A percentile compares a stretch with the other conserved stretches of the same genome.
phyloP scores from a whole-genome alignment of 2,797 vertebrate genomes.

The Intellagama lesueurii region DNA sequence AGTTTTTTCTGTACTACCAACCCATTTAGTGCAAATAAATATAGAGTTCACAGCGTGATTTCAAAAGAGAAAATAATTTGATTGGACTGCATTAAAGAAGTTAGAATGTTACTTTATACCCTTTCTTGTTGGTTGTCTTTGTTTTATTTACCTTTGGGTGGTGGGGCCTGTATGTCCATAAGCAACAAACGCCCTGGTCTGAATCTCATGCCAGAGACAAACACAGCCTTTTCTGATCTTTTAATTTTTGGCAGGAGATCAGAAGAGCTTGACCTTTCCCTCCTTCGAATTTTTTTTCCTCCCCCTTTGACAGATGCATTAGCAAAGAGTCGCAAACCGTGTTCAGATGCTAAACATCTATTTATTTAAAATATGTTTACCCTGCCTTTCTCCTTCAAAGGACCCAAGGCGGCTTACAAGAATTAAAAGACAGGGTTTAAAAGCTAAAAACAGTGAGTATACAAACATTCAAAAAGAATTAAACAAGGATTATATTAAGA shows the following conservation, averaged over 20 bases:
- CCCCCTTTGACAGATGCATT: no score
- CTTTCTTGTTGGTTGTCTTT: slow-evolving; percentile 77
- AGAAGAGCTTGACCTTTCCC: not conserved
- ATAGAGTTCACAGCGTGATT: slow-evolving; percentile 73
- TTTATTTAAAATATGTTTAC: no score
- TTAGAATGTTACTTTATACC: slow-evolving; percentile 78
- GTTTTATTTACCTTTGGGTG: slow-evolving; percentile 62
- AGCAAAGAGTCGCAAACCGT: no score
- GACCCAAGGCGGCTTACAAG: no score
- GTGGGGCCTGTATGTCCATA: not conserved
- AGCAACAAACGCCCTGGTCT: not conserved
- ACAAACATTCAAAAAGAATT: no score
- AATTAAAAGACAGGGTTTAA: no score
- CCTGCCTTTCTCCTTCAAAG: no score
- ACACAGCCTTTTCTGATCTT: slow-evolving; percentile 26
- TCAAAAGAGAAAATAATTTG: slow-evolving; percentile 65
- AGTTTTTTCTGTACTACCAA: slow-evolving; percentile 64
- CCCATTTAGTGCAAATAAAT: slow-evolving; percentile 73
- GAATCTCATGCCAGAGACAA: slow-evolving; percentile 26
- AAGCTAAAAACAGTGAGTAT: no score
- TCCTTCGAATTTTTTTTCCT: no score
- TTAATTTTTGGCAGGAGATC: slow-evolving; percentile 24
- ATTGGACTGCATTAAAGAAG: slow-evolving; percentile 83
- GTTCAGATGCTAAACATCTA: no score
- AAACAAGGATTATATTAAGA: no score